Percentiles rank a stretch among this genome's conserved stretches.
Evolutionary conservation across 2,797 vertebrate species (phyloP).

Genomic region (Lophius americanus): DNA sequence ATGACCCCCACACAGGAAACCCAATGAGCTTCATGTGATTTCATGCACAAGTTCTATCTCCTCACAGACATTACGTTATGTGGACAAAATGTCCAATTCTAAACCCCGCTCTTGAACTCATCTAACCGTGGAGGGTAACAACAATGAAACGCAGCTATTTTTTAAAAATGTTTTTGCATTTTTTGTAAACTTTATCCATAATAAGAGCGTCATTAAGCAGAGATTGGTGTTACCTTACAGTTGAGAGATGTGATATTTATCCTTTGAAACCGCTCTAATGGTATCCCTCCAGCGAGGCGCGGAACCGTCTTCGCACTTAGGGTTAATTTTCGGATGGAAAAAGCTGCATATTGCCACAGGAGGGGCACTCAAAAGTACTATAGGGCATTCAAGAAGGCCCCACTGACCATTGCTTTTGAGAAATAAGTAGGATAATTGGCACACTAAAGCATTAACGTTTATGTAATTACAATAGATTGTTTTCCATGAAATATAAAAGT

Average conservation of each 20-base stretch:
- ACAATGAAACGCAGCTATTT: too few species aligned
- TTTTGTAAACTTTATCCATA: background rate
- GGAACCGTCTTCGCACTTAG: background rate
- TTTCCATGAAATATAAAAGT: too few species aligned
- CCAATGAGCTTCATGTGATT: constrained; percentile 1
- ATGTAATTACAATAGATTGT: too few species aligned
- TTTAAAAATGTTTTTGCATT: too few species aligned
- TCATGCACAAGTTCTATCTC: constrained; percentile 12
- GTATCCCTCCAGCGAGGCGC: background rate
- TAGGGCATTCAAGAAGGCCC: too few species aligned
- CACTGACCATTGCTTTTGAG: too few species aligned
- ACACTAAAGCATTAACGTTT: too few species aligned
- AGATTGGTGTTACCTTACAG: background rate
- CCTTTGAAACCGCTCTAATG: background rate
- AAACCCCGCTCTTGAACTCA: too few species aligned
- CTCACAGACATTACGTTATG: constrained; percentile 46
- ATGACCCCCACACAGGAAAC: constrained; percentile 52
- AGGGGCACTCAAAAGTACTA: too few species aligned
- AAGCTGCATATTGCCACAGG: too few species aligned
- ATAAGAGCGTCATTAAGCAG: background rate
- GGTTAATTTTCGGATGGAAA: background rate
- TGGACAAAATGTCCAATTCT: constrained; percentile 42
- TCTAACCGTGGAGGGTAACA: constrained; percentile 8
- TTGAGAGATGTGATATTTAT: background rate
- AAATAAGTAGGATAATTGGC: too few species aligned